Conservation (phyloP, 2,797 vertebrate species). For the Crenichthys baileyi region DNA sequence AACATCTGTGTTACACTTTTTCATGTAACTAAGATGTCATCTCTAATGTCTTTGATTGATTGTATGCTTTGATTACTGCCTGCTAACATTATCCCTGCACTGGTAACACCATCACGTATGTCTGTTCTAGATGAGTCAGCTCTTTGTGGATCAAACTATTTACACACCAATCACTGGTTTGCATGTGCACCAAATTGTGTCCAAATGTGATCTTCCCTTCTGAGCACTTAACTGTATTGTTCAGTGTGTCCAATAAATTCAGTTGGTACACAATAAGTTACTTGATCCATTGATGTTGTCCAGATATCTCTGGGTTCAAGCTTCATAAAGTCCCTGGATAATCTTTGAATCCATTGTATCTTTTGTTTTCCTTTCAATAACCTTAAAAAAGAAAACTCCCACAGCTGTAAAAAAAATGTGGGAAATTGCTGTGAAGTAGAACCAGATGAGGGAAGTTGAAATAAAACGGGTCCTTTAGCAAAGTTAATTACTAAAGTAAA, state of each 20-base stretch:
- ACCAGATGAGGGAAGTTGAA: constrained; percentile 32
- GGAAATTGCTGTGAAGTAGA: constrained; percentile 34
- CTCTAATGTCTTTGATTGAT: background rate
- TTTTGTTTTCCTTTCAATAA: constrained; percentile 5
- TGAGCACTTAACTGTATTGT: background rate
- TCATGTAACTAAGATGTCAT: background rate
- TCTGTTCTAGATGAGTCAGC: too few species aligned
- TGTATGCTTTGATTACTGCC: too few species aligned
- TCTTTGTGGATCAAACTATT: too few species aligned
- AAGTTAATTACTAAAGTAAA: constrained; percentile 46
- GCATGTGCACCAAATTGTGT: too few species aligned
- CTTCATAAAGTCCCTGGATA: background rate
- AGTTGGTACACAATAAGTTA: background rate
- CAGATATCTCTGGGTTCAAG: background rate
- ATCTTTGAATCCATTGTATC: background rate
- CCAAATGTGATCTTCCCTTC: too few species aligned
- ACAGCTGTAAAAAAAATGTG: constrained; percentile 18
- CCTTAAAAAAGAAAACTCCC: background rate
- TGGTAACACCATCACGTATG: too few species aligned
- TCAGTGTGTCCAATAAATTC: background rate
- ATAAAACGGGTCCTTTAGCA: constrained; percentile 25
- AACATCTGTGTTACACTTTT: too few species aligned
- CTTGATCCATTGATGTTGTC: background rate
- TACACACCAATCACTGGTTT: too few species aligned
- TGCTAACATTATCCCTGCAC: too few species aligned